Evolutionary conservation across 2,888 invertebrate genomes (phyloP), one percentile per base, ranked within the genome.

Genomic region (Trichogramma dendrolimi): DNA sequence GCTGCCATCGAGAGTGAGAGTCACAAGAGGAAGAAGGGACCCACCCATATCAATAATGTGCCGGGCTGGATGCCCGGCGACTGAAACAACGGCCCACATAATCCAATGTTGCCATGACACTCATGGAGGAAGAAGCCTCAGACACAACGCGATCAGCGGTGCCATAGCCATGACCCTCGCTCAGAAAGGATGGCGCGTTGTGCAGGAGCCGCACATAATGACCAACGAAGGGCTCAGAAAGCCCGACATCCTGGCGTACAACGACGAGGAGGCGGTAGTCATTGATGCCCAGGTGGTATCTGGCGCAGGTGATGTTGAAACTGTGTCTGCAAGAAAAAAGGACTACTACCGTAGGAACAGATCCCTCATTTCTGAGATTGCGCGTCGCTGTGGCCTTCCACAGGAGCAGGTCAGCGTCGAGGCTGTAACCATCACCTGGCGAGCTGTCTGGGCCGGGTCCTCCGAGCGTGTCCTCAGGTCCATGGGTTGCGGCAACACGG

Each of bases 81-180:
- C 58, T 47, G 75, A 77, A 63, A 75, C 76, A 0, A 69, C 72
- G 46, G 71, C 71, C 41, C 75, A 75, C 47, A 56, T 72, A 6
- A 65, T 75, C 39, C 76, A 77, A 46, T 56, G 65, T 42, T 76
- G 75, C 61, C 59, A 60, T 41, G 51, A 73, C 10, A 75, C 75
- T 0, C 75, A 78, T 62, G 74, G 73, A 67, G 74, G 71, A 4
- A 64, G 73, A 4, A 64, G 77, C 0, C 50, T 66, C 40, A 67
- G 77, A 5, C 76, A 78, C 51, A 67, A 76, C 7, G 71, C 66
- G 4, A 61, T 72, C 4, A 65, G 60, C n/a, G 57, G 64, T 7
- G 54, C 54, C 5, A 61, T 49, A 1, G 52, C 64, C 7, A 42
- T 58, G 1, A 4, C 42, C 7, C 55, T 62, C 4, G 46, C 41